A percentile compares a stretch with the other conserved stretches of the same genome.
phyloP scores from a whole-genome alignment of 1,140 invertebrate species.

The Lepidurus packardi region DNA sequence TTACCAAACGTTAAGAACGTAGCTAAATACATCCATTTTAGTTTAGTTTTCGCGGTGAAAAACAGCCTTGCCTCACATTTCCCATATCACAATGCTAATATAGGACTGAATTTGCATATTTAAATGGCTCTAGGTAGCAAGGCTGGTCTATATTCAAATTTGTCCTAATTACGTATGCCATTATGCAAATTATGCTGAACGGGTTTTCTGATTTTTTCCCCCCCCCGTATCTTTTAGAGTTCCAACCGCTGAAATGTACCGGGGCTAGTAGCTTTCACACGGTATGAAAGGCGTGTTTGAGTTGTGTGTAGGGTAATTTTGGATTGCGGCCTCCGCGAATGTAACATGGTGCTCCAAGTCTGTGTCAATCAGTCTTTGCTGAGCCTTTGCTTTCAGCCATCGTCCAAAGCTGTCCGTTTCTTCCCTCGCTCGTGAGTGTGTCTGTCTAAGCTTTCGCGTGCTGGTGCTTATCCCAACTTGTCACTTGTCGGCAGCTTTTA shows the following conservation, averaged over 20 bases:
- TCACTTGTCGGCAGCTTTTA: too few relatives aligned
- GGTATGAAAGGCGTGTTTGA: background rate
- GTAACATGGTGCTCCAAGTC: background rate
- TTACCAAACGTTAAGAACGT: background rate
- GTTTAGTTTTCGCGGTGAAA: background rate
- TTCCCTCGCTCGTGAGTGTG: background rate
- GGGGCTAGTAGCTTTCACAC: background rate
- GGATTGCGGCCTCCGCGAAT: background rate
- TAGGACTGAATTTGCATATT: slow-evolving; percentile 1
- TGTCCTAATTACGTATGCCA: background rate
- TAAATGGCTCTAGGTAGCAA: background rate
- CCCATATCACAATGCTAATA: background rate
- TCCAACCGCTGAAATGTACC: background rate
- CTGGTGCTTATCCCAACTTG: background rate
- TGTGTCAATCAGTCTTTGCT: background rate
- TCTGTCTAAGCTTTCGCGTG: background rate
- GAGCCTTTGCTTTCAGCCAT: background rate
- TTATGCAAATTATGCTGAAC: background rate
- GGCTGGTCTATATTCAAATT: background rate
- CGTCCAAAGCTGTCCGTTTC: background rate
- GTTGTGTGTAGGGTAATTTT: slow-evolving; percentile 7
- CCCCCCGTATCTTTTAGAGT: background rate
- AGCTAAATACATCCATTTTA: background rate
- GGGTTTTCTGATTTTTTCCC: background rate
- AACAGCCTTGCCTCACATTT: background rate